Evolutionary conservation across 2,113 vertebrate species (phyloP).

Genomic region (Merops nubicus): DNA sequence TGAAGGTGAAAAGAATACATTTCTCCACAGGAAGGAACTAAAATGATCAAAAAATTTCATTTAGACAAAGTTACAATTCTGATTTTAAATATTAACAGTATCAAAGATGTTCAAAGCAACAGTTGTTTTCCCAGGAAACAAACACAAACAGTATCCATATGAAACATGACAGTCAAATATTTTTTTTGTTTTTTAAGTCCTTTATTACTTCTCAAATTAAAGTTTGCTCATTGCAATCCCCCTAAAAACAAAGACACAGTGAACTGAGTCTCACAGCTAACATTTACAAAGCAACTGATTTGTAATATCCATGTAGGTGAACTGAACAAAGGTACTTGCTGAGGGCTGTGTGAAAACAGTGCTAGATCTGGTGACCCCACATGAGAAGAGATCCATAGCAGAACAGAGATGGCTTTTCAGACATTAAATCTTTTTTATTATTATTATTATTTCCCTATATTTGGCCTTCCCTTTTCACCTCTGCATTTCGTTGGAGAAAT

Average conservation of each 20-base stretch:
- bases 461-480: background rate
- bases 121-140: background rate
- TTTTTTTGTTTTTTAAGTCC: background rate
- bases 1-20: background rate
- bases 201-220: background rate
- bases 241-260: background rate
- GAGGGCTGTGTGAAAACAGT: background rate
- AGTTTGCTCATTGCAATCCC: background rate
- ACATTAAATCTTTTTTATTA: background rate
- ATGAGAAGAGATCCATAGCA: background rate
- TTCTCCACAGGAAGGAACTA: background rate
- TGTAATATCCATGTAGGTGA: background rate
- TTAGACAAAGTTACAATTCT: background rate
- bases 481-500: background rate
- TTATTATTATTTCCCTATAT: fast-evolving
- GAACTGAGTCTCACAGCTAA: background rate
- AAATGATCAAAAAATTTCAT: background rate
- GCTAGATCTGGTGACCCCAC: background rate
- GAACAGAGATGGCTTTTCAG: background rate
- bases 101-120: background rate
- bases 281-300: background rate
- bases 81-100: background rate
- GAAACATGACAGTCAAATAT: background rate
- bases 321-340: background rate
- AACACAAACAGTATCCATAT: background rate